Conservation (phyloP, 2,113 vertebrate species). For the Apodemus sylvaticus region DNA sequence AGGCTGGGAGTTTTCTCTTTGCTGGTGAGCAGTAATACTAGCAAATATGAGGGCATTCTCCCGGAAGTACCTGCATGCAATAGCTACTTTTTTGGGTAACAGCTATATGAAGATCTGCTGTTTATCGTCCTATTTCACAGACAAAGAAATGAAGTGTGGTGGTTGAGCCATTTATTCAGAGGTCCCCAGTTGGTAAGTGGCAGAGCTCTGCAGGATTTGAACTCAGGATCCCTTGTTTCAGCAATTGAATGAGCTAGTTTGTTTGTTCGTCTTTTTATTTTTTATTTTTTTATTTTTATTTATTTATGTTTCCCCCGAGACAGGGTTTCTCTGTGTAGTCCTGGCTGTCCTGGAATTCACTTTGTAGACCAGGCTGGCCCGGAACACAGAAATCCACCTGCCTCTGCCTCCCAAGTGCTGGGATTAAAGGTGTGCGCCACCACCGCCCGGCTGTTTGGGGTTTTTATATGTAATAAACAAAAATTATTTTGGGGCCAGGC, state of each 20-base stretch:
- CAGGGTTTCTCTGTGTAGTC: too few relatives aligned
- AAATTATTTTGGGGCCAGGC: not conserved
- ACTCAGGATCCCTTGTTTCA: not conserved
- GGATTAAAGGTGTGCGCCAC: too few relatives aligned
- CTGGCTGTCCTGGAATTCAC: too few relatives aligned
- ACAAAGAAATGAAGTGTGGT: not conserved
- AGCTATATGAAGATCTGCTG: not conserved
- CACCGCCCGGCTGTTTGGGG: too few relatives aligned
- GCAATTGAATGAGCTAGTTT: not conserved
- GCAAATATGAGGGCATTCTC: not conserved
- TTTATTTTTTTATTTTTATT: too few relatives aligned
- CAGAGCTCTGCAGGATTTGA: slow-evolving; percentile 19
- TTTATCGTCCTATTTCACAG: slow-evolving; percentile 13
- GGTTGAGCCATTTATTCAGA: slow-evolving; percentile 26
- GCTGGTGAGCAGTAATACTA: not conserved
- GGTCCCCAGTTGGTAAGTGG: not conserved
- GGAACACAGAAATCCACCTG: too few relatives aligned
- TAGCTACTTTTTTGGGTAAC: slow-evolving; percentile 20
- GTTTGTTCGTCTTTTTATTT: not conserved
- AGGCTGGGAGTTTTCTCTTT: slow-evolving; percentile 20
- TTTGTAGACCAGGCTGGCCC: too few relatives aligned
- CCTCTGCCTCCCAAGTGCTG: too few relatives aligned
- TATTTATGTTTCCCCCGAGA: too few relatives aligned
- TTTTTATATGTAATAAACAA: not conserved
- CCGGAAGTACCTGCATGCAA: not conserved